Evolutionary conservation across 1,140 invertebrate genomes (phyloP).

Genomic region (Microplitis demolitor): DNA sequence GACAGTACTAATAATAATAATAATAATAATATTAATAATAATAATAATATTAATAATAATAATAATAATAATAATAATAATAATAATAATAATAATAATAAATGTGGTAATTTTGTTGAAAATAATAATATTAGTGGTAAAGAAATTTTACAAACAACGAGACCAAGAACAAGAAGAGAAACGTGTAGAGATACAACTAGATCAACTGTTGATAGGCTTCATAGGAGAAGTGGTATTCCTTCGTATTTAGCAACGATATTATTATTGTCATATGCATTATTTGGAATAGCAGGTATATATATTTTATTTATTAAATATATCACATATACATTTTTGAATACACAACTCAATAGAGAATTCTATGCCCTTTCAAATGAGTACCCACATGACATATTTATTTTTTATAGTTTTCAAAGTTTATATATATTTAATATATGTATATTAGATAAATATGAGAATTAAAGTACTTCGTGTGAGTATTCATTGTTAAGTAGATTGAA

Average conservation of each 20-base stretch:
- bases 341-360: neutral
- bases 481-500: too few species aligned
- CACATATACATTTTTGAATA: neutral
- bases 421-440: too few species aligned
- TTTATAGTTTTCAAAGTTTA: too few species aligned
- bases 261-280: constrained; percentile 51
- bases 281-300: constrained; percentile 55
- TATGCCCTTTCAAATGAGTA: too few species aligned
- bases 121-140: neutral
- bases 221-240: constrained; percentile 48
- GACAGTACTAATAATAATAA: neutral
- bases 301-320: neutral
- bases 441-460: too few species aligned
- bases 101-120: neutral
- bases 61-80: neutral
- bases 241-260: constrained; percentile 54
- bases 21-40: neutral
- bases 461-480: too few species aligned
- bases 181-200: neutral
- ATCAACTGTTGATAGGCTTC: constrained; percentile 12
- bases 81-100: neutral
- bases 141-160: neutral
- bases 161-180: neutral
- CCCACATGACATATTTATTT: too few species aligned
- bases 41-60: neutral